A percentile compares a stretch with the other conserved stretches of the same genome.
phyloP scores from a whole-genome alignment of 1,140 invertebrate species.

The Danaus melanippus region DNA sequence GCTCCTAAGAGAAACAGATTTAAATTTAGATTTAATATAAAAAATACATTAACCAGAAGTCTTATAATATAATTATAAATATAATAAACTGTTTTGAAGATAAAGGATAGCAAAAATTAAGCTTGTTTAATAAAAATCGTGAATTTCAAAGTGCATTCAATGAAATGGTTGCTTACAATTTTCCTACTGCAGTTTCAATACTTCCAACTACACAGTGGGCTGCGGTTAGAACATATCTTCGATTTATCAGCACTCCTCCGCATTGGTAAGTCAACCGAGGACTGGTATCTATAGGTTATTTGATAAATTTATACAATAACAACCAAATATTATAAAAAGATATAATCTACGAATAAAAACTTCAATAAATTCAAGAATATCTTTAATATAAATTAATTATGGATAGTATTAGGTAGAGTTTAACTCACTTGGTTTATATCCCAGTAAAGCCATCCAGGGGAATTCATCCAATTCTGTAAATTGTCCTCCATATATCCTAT shows the following conservation, averaged over 20 bases:
- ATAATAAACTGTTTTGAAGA: no score
- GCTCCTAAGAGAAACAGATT: constrained; percentile 19
- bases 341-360: no score
- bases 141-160: constrained; percentile 1
- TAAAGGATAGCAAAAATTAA: constrained; percentile 16
- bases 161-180: constrained; percentile 61
- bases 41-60: no score
- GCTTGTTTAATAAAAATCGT: not conserved
- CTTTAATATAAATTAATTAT: no score
- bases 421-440: constrained; percentile 69
- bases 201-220: constrained; percentile 76
- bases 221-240: constrained; percentile 78
- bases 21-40: no score
- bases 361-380: no score
- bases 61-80: no score
- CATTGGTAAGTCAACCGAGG: constrained; percentile 65
- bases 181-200: constrained; percentile 61
- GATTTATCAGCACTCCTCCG: constrained; percentile 75
- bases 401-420: no score
- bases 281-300: constrained; percentile 24
- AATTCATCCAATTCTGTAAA: constrained; percentile 77
- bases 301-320: not conserved
- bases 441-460: constrained; percentile 80
- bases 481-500: constrained; percentile 77
- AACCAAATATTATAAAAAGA: no score